Percentiles rank a stretch among this genome's conserved stretches.
phyloP scores from a whole-genome alignment of 2,797 vertebrate species.

The Amblyopsis hoosieri region DNA sequence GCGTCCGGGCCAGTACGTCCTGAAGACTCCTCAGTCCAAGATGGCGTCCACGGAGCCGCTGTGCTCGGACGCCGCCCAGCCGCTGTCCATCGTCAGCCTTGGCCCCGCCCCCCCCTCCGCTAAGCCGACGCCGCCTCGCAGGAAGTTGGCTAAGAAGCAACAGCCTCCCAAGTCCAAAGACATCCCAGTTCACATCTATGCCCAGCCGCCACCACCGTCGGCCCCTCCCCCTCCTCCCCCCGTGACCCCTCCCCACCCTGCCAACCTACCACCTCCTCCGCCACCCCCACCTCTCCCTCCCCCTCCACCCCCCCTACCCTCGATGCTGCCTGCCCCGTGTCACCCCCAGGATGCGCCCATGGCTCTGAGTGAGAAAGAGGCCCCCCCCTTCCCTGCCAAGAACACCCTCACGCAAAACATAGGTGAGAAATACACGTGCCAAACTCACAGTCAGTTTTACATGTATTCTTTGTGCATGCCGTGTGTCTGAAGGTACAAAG shows the following conservation, averaged over 20 bases:
- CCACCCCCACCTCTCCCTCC: conserved; percentile 27
- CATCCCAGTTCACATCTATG: conserved; percentile 72
- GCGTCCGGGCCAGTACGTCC: conserved; percentile 75
- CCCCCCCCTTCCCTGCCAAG: conserved; percentile 59
- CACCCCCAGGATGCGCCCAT: conserved; percentile 61
- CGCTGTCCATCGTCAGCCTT: conserved; percentile 53
- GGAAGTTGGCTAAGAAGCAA: conserved; percentile 39
- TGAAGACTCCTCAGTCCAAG: conserved; percentile 74
- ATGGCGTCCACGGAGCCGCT: conserved; percentile 25
- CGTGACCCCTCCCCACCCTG: conserved; percentile 27
- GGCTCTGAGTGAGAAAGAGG: conserved; percentile 64
- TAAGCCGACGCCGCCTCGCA: conserved; percentile 33
- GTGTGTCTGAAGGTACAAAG: background rate
- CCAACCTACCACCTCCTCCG: background rate
- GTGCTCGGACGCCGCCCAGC: conserved; percentile 43
- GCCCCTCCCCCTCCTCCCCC: conserved; percentile 23
- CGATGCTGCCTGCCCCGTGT: conserved; percentile 6
- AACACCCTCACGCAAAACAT: conserved; percentile 74
- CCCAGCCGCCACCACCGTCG: conserved; percentile 33
- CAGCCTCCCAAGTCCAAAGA: conserved; percentile 52
- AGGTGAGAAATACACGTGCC: conserved; percentile 74
- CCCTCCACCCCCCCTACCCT: conserved; percentile 23
- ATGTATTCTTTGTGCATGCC: background rate
- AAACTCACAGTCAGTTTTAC: too few relatives aligned
- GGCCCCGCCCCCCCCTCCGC: conserved; percentile 27